Evolutionary conservation across 2,888 invertebrate genomes (phyloP), one percentile per base, ranked within the genome.

Genomic region (Thymelicus sylvestris): DNA sequence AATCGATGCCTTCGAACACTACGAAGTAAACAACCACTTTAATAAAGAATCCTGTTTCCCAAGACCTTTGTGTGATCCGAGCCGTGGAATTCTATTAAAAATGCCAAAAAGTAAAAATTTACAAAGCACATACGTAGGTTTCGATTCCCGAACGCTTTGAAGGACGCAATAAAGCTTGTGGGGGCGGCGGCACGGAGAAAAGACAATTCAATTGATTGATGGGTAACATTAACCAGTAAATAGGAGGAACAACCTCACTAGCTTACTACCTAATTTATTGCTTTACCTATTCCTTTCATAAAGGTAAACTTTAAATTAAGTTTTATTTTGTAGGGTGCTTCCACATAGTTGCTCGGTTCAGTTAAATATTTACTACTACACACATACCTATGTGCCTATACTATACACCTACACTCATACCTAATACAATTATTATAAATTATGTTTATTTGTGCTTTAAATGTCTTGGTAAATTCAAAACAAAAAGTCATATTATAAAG

Each of bases 141-240:
- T 48, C 63, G 48, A 50, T 48, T 63, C 50, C 31, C 63, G 13
- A 63, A 48, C 38, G 50, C 38, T 48, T 63, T n/a, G 38, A 24
- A 63, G 15, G 31, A 7, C 50, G 38, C 63, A 44, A 48, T 50
- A 50, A 48, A 38, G n/a, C 24, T 62, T 61, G 61, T 15, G 61
- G 55, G 12, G 41, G 62, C 19, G 61, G 55, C 24, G 41, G 62
- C 19, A 7, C 15, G 8, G 41, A 19, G 12, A 24, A 61, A 44
- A 61, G 61, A 61, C 61, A 61, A 61, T 61, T 41, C 15, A 41
- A 61, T 61, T 41, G 61, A 61, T 61, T 41, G 41, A 61, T 61
- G 61, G 60, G 44, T 41, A n/a, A 61, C 8, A 61, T 39, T 44
- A 61, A 41, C 61, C 41, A 61, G 19, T 19, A 61, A 39, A 61